Conservation (phyloP, 2,113 vertebrate genomes). For the Syngnathoides biaculeatus region DNA sequence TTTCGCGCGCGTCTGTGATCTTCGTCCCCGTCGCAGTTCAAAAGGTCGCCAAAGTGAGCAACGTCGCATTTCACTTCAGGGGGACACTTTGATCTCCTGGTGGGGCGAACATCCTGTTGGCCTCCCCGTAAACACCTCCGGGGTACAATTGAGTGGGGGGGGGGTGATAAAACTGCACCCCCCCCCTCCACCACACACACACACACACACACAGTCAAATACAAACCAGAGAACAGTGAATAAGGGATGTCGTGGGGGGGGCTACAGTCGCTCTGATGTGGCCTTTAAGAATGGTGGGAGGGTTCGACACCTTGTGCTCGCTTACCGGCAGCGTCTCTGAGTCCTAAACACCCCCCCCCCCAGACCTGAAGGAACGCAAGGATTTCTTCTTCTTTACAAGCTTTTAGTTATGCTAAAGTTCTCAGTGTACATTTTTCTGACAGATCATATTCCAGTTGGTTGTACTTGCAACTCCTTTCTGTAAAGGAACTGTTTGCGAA, state of each 20-base stretch:
- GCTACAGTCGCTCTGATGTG: constrained; percentile 38
- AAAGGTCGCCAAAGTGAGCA: constrained; percentile 72
- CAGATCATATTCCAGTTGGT: background rate
- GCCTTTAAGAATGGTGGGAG: constrained; percentile 64
- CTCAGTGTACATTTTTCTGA: background rate
- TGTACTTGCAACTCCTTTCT: background rate
- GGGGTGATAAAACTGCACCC: constrained; percentile 51
- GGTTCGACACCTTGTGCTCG: constrained; percentile 62
- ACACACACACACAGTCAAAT: no score
- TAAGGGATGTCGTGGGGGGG: constrained; percentile 37
- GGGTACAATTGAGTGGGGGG: constrained; percentile 61
- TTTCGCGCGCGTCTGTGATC: constrained; percentile 57
- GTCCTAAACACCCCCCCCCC: constrained; percentile 8
- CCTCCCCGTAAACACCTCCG: constrained; percentile 73
- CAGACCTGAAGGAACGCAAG: constrained; percentile 32
- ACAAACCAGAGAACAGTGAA: constrained; percentile 43
- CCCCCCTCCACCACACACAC: constrained; percentile 41
- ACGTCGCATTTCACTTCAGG: constrained; percentile 63
- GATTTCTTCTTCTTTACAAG: background rate
- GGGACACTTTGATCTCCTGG: constrained; percentile 72
- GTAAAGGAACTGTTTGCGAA: background rate
- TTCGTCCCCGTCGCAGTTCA: constrained; percentile 63
- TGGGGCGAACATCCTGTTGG: constrained; percentile 76
- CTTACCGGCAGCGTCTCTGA: constrained; percentile 48
- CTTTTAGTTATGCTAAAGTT: background rate